Evolutionary conservation across 2,888 invertebrate species (phyloP).

Genomic region (Clunio marinus): DNA sequence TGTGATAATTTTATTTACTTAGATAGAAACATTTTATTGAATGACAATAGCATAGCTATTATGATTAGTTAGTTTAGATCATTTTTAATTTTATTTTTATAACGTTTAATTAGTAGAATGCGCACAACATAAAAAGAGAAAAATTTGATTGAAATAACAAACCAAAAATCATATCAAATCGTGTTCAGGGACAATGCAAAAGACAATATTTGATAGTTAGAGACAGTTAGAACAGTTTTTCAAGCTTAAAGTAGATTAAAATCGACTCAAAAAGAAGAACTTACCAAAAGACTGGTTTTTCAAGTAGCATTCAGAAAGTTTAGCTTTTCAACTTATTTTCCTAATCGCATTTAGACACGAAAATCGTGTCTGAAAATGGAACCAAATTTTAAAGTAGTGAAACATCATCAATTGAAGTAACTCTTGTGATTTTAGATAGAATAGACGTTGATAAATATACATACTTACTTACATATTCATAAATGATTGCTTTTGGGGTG

Average conservation of each 20-base stretch:
- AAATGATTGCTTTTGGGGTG: no score
- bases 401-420: background rate
- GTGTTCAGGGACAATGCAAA: background rate
- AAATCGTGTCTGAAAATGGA: background rate
- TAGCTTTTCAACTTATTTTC: no score
- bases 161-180: background rate
- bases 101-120: background rate
- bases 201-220: background rate
- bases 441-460: background rate
- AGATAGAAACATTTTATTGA: no score
- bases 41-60: background rate
- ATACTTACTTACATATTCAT: background rate
- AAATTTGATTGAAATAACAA: slow-evolving; percentile 1
- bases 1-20: no score
- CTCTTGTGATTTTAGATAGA: background rate
- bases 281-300: background rate
- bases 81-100: no score
- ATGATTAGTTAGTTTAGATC: no score
- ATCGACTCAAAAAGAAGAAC: background rate
- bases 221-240: no score
- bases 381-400: slow-evolving; percentile 6
- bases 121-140: background rate
- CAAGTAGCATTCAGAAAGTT: background rate
- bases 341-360: background rate
- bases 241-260: no score